Evolutionary conservation across 30 jellyfish, hydroid and myxozoan species (phyloP).

Genomic region (Chrysaora quinquecirrha): DNA sequence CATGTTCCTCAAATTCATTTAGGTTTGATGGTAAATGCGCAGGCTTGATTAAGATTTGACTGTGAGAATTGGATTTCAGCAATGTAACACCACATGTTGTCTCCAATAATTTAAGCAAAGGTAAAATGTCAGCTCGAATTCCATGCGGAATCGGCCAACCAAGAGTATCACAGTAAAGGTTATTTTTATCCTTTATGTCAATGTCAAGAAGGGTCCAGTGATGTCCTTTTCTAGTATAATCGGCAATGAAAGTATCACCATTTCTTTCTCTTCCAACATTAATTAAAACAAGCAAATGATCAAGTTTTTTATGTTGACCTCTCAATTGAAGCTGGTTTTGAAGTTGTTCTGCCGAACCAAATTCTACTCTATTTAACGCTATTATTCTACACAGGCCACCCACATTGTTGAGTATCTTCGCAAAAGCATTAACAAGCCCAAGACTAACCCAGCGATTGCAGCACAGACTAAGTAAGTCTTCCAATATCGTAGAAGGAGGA

Average conservation of each 20-base stretch:
- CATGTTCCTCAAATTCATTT: not conserved
- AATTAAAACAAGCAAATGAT: not conserved
- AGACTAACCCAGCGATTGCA: constrained; percentile 20
- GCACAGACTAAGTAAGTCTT: constrained; percentile 16
- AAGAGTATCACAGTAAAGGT: not conserved
- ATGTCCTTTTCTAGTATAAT: not conserved
- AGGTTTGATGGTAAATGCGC: not conserved
- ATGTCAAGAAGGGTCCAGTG: not conserved
- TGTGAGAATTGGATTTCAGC: constrained; percentile 4
- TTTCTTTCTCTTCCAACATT: not conserved
- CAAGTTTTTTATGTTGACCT: not conserved
- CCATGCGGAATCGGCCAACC: not conserved
- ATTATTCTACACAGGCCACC: not conserved
- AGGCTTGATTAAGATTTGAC: not conserved
- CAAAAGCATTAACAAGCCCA: constrained; percentile 14
- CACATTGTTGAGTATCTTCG: not conserved
- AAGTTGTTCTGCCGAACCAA: not conserved
- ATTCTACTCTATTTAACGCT: not conserved
- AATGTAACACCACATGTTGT: not conserved
- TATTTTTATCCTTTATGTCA: not conserved
- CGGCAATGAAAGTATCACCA: not conserved
- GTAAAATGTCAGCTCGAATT: not conserved
- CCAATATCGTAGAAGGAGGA: not conserved
- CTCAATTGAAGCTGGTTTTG: not conserved
- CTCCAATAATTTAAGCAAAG: not conserved